Evolutionary conservation across 2,797 vertebrate species (phyloP), one percentile per base, ranked within the genome.

Genomic region (Tympanoctomys barrerae): DNA sequence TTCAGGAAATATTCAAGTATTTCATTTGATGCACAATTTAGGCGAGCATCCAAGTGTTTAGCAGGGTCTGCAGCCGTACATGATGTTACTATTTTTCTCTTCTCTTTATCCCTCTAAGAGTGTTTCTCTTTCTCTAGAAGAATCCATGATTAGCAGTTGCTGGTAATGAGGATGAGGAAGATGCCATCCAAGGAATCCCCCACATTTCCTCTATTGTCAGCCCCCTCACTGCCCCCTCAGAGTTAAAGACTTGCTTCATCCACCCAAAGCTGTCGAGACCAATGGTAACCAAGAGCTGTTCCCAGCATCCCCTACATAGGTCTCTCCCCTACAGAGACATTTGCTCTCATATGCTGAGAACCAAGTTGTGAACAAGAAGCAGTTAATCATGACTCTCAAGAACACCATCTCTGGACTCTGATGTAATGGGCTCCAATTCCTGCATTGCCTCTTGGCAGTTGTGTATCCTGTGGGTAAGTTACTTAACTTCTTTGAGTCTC

Each of bases 1-100:
- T 90, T 88, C 62, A 78, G 42, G 36, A 97, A 64, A 62, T 73
- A 91, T 16, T 73, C 70, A 83, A 1, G 61, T 93, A 78, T 75
- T 89, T 94, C 78, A 91, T 81, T 77, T 61, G 54, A 89, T 61
- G 11, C 14, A 84, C 46, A 92, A 87, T 77, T 61, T 66, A 2
- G 14, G 70, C 24, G 49, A 73, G 0, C 54, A 77, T 89, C 31
- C 22, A 78, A 59, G 89, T 54, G 24, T 73, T 87, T 83, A 26
- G 39, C 33, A 82, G 39, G 24, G 1, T 77, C 52, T 91, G 19
- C 73, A 78, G 71, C 8, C 82, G 31, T 13, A 71, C 73, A 7
- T 71, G 49, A 81, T 77, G 73, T 52, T 39, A 84, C 73, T 83
- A 75, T 49, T 87, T 71, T 49, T 78, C 52, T 49, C 22, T 16